Conservation (phyloP, 2,113 vertebrate genomes). For the Misgurnus mizolepis region DNA sequence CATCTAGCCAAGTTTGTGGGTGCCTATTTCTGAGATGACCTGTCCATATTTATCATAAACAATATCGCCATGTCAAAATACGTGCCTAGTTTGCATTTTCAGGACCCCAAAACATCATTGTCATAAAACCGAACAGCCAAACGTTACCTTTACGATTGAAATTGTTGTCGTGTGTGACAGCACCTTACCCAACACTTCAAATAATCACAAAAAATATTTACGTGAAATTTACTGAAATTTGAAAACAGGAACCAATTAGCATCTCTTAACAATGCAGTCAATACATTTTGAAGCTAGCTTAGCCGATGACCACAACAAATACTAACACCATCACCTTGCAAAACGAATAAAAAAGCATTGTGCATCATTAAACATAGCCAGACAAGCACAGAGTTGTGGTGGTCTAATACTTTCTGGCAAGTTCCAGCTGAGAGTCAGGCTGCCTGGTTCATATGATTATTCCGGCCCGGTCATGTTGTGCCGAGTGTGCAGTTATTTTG, state of each 20-base stretch:
- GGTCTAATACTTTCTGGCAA: neutral
- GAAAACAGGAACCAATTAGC: neutral
- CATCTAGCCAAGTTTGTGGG: neutral
- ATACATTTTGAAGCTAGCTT: neutral
- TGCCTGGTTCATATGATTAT: neutral
- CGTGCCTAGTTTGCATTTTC: too few species aligned
- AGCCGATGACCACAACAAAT: too few species aligned
- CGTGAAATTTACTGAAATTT: neutral
- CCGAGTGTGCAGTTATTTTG: slow-evolving; percentile 9
- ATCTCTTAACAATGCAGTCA: neutral
- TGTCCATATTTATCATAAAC: neutral
- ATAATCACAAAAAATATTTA: neutral
- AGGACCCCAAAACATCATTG: too few species aligned
- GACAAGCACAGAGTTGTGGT: neutral
- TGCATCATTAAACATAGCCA: neutral
- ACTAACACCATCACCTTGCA: too few species aligned
- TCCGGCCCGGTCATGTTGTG: neutral
- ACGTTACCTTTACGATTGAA: too few species aligned
- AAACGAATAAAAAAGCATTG: neutral
- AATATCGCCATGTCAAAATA: too few species aligned
- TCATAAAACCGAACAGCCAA: too few species aligned
- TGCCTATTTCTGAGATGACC: neutral
- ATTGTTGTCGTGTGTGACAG: too few species aligned
- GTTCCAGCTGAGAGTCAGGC: slow-evolving; percentile 13
- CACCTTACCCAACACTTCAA: too few species aligned